Evolutionary conservation across 2,797 vertebrate species (phyloP).

Genomic region (Semotilus atromaculatus): DNA sequence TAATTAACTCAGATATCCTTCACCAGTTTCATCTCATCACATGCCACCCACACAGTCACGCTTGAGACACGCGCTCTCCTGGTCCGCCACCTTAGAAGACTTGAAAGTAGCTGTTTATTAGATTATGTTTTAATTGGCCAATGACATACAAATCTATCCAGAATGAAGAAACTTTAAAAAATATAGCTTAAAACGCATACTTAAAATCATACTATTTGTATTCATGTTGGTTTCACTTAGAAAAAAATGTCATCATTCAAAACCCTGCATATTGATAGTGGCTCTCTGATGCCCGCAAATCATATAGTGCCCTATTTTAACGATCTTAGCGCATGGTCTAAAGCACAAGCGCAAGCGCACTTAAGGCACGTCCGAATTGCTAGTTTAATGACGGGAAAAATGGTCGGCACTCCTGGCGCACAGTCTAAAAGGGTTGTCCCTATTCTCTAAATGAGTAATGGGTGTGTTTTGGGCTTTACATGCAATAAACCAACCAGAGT

Average conservation of each 20-base stretch:
- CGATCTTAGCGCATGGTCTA: too few relatives aligned
- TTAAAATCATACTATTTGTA: neutral
- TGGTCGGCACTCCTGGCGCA: too few relatives aligned
- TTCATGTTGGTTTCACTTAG: neutral
- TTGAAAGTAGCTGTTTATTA: neutral
- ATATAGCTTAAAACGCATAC: neutral
- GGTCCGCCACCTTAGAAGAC: slow-evolving; percentile 42
- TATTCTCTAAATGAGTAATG: too few relatives aligned
- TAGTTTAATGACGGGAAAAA: too few relatives aligned
- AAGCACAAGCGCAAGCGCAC: too few relatives aligned
- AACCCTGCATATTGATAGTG: too few relatives aligned
- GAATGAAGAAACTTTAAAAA: neutral
- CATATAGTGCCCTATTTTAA: neutral
- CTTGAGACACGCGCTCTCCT: slow-evolving; percentile 63
- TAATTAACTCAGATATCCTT: slow-evolving; percentile 73
- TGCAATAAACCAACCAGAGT: too few relatives aligned
- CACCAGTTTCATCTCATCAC: slow-evolving; percentile 69
- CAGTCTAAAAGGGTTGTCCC: too few relatives aligned
- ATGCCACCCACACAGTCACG: slow-evolving; percentile 65
- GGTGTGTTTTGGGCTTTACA: too few relatives aligned
- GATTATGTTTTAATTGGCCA: neutral
- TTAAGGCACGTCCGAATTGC: too few relatives aligned
- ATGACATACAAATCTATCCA: neutral
- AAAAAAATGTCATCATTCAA: too few relatives aligned
- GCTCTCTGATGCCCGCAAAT: too few relatives aligned